Conservation (phyloP, 2,113 vertebrate genomes). For the Onychorhynchus coronatus region DNA sequence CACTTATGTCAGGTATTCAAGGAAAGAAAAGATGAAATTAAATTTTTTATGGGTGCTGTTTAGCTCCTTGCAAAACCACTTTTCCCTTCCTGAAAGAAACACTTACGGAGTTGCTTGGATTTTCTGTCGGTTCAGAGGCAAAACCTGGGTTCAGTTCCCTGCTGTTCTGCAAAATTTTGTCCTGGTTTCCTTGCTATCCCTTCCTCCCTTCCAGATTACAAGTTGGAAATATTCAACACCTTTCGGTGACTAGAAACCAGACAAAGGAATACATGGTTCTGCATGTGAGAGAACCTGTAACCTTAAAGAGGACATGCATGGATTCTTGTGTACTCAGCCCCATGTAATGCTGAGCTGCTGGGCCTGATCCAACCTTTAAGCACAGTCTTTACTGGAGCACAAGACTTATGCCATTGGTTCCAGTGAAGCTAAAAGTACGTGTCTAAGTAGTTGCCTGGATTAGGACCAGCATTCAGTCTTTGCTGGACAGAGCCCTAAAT, state of each 20-base stretch:
- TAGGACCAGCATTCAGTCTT: neutral
- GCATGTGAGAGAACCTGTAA: neutral
- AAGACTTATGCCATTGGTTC: neutral
- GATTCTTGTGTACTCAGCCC: neutral
- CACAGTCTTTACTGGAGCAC: neutral
- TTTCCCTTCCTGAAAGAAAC: neutral
- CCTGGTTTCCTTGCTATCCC: neutral
- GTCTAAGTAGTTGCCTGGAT: constrained; percentile 26
- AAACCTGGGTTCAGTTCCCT: neutral
- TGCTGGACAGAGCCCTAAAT: constrained; percentile 29
- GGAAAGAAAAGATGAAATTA: neutral
- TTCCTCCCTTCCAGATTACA: neutral
- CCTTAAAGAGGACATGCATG: neutral
- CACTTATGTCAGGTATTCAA: neutral
- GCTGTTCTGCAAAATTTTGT: neutral
- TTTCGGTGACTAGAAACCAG: neutral
- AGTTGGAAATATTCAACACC: neutral
- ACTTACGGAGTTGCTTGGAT: neutral
- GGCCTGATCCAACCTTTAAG: neutral
- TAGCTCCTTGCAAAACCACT: neutral
- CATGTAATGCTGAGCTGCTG: neutral
- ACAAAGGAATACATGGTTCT: neutral
- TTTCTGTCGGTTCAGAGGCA: neutral
- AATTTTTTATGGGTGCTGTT: neutral
- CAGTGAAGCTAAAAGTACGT: neutral